Percentiles rank a stretch among this genome's conserved stretches.
phyloP scores from a whole-genome alignment of 2,797 vertebrate genomes.

The Enteromius afrohamiltoni region DNA sequence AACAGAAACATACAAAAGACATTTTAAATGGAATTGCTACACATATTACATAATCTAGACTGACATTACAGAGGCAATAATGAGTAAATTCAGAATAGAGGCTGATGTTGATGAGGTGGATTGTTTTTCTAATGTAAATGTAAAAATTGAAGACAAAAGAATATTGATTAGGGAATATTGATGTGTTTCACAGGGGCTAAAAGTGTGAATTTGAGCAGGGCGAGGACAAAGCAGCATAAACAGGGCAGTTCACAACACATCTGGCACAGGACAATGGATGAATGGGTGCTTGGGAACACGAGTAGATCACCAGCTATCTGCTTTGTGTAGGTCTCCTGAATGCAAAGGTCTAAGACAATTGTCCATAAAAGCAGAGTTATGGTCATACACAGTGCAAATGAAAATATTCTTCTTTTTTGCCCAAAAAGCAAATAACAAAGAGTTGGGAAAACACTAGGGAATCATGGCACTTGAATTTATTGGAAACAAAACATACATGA shows the following conservation, averaged over 20 bases:
- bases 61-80: neutral
- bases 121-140: conserved; percentile 23
- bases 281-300: neutral
- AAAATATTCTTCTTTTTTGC: no score
- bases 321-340: neutral
- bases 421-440: no score
- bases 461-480: conserved; percentile 78
- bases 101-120: neutral
- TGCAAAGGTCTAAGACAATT: neutral
- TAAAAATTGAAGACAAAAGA: conserved; percentile 19
- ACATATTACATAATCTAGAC: neutral
- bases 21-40: neutral
- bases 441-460: conserved; percentile 27
- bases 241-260: conserved; percentile 2
- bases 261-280: neutral
- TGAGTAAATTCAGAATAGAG: neutral
- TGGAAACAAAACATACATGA: conserved; percentile 71
- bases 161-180: conserved; percentile 1
- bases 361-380: neutral
- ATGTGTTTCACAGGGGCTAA: neutral
- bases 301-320: neutral
- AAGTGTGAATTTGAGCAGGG: neutral
- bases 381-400: neutral
- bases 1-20: neutral
- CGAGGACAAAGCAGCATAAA: conserved; percentile 10